A percentile compares a stretch with the other conserved stretches of the same genome.
Conservation (phyloP, 2,888 invertebrate species). For the Sialis lutaria region DNA sequence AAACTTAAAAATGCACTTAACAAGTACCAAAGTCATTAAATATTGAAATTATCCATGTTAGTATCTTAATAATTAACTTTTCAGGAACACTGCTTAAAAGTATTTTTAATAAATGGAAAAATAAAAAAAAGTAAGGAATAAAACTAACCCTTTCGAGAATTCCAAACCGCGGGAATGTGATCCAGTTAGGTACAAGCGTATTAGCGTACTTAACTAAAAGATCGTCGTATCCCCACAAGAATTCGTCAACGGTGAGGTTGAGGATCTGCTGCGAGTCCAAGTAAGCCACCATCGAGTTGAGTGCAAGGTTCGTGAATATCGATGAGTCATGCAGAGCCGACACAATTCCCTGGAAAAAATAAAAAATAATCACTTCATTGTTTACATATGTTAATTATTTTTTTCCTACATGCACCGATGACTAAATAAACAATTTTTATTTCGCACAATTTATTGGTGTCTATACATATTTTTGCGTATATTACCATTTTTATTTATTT, state of each 20-base stretch:
- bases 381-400: too few species aligned
- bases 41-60: too few species aligned
- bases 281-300: slow-evolving; percentile 36
- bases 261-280: slow-evolving; percentile 44
- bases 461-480: neutral
- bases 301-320: slow-evolving; percentile 36
- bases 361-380: neutral
- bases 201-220: slow-evolving; percentile 50
- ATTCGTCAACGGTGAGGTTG: slow-evolving; percentile 45
- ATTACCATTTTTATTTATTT: neutral
- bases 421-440: neutral
- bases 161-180: slow-evolving; percentile 66
- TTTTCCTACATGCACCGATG: neutral
- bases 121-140: neutral
- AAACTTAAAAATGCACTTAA: too few species aligned
- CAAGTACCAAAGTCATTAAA: too few species aligned
- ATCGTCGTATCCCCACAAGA: slow-evolving; percentile 72
- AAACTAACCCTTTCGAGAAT: slow-evolving; percentile 57
- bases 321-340: slow-evolving; percentile 33
- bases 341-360: slow-evolving; percentile 32
- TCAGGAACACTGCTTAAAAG: too few species aligned
- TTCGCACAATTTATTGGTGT: neutral
- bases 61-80: too few species aligned
- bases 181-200: slow-evolving; percentile 52
- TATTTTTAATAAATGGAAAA: too few species aligned